Evolutionary conservation across 2,888 invertebrate genomes (phyloP), one percentile per base, ranked within the genome.

Genomic region (Gymnosoma rotundatum): DNA sequence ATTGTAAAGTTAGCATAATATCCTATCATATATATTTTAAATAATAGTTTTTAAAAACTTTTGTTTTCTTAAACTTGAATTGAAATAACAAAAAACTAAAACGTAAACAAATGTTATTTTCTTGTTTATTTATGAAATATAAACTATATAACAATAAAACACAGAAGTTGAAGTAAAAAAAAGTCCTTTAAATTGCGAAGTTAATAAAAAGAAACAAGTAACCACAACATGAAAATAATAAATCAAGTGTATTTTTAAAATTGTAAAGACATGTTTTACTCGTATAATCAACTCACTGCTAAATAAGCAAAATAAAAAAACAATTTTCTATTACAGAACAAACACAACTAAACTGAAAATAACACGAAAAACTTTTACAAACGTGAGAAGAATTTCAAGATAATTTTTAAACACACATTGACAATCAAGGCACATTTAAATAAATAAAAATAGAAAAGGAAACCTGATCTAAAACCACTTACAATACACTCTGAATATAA

Each of bases 301-400:
- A 6, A 16, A 48, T 21, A 42, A 42, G 10, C 12, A 42, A 12
- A 42, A 42, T 42, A 21, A 56, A 54, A 21, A 7, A 36, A 2
- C 32, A 16, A 38, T 54, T 67, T 21, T 10, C 20, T 21, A 21
- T 20, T 9, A 7, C 54, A 20, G 54, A 16, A 67, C 52, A 67
- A 54, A 38, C 20, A 18, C 7, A 38, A 38, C n/a, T 66, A 56
- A 56, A 69, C n/a, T 69, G 21, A 54, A 38, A 54, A 67, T 67
- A 67, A 67, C 52, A 67, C 66, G 32, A 16, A 67, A 54, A 21
- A 54, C 54, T 21, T 54, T 12, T n/a, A 56, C 36, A 56, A 69
- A 69, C 69, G 56, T 54, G 69, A 42, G 42, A 56, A n/a, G 42
- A 69, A 69, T 69, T 42, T 36, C 9, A 0, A 66, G 52, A 7